A percentile compares a stretch with the other conserved stretches of the same genome.
These are phyloP conservation scores for Globia sparganii DNA, from an alignment of 2,888 invertebrate genomes.

Conservation along the genomic window DNA sequence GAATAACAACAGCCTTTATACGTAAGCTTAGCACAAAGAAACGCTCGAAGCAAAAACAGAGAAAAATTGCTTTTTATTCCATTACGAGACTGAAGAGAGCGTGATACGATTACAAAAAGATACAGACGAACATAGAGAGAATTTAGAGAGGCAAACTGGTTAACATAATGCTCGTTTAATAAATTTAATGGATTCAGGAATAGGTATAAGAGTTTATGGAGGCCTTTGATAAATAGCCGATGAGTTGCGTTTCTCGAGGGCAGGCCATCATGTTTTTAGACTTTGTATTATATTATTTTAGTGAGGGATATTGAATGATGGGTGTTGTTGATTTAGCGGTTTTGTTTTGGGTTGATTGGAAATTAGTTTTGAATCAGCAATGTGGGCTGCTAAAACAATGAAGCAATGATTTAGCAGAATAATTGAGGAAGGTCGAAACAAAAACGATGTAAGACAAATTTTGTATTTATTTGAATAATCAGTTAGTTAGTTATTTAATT, in stretches of 20 bases:
- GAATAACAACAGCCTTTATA: slow-evolving; percentile 35
- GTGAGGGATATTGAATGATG: slow-evolving; percentile 51
- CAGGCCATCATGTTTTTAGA: slow-evolving; percentile 60
- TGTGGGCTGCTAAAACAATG: not conserved
- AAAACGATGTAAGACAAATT: not conserved
- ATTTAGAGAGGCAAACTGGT: slow-evolving; percentile 67
- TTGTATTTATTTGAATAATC: too few species aligned
- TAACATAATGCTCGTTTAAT: slow-evolving; percentile 79
- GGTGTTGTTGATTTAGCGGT: slow-evolving; percentile 28
- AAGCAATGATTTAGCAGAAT: not conserved
- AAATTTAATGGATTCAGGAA: slow-evolving; percentile 79
- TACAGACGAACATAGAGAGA: slow-evolving; percentile 67
- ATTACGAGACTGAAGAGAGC: slow-evolving; percentile 44
- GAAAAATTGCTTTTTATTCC: slow-evolving; percentile 57
- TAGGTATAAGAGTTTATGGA: slow-evolving; percentile 61
- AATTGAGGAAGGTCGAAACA: not conserved
- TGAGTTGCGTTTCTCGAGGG: slow-evolving; percentile 76
- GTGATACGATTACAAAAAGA: slow-evolving; percentile 59
- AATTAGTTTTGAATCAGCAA: not conserved
- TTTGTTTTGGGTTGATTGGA: slow-evolving; percentile 19
- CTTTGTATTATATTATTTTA: slow-evolving; percentile 37
- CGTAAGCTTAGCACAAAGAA: slow-evolving; percentile 51
- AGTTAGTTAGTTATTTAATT: too few species aligned
- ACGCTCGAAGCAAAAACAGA: slow-evolving; percentile 33
- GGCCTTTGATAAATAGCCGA: slow-evolving; percentile 78